Base-by-base conservation (phyloP, 2,888 invertebrate species). In the Shargacucullia verbasci region DNA sequence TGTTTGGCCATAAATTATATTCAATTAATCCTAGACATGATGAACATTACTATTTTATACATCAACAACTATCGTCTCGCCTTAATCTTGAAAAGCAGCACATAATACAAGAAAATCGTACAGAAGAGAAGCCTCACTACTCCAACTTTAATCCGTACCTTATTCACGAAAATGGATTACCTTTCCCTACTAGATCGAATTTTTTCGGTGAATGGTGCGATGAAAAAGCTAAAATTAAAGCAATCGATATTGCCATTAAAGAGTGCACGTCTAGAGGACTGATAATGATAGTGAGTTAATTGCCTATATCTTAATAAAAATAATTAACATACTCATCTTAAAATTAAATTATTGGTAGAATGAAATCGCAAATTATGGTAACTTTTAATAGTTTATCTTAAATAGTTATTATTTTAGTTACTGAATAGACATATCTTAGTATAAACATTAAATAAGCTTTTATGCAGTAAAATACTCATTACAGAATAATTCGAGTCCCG, bases 1-100 rank as follows among this genome's bases (percentile, higher is more conserved):
- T 96, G 90, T 85, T 88, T 6, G 90, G 91, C 56, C 87, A 92
- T 29, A 93, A 94, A 67, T 80, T 92, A 6, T 87, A 89, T 55
- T 77, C 82, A 53, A 61, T 82, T 0, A 88, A 91, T 75, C 73
- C 86, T 11, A 85, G 85, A 74, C 88, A 89, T 48, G 88, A 89
- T 14, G 92, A 93, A 66, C 84, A 88, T 68, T 91, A 88, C 71
- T 91, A 90, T 58, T 91, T 82, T 35, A 78, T 74, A 11, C 91
- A 93, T 65, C 89, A 88, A 60, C 91, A 93, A 55, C 76, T 94
- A 9, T 61, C 86, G 41, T 86, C 92, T 0, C 83, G 93, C 45
- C 89, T 88, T 56, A 63, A 80, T 20, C 78, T 93, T 44, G 93
- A 94, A 76, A 88, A 84, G 47, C 81, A 87, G 64, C 87, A 89